Evolutionary conservation across 2,797 vertebrate genomes (phyloP), one percentile per base, ranked within the genome.

Genomic region (Pterois miles): DNA sequence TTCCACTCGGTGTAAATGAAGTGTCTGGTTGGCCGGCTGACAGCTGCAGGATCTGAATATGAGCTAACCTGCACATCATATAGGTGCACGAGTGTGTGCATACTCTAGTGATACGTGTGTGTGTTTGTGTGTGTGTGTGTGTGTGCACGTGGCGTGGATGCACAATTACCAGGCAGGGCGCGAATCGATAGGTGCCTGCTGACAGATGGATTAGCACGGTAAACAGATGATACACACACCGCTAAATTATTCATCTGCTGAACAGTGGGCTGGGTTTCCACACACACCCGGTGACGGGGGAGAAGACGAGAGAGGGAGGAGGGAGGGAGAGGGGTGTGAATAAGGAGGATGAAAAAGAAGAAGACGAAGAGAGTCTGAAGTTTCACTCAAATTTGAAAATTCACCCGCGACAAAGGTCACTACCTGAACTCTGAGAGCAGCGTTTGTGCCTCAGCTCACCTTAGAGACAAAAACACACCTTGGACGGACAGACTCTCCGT

Each of bases 141-240:
- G 78, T 77, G 56, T 27, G 83, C n/a, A 74, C 54, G 83, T 83
- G 87, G 80, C 74, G 38, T 72, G 84, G 94, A 94, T 91, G 93
- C 94, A 93, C 94, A 95, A 96, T 96, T 96, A 96, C 94, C 95
- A 95, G 92, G 95, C 95, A 95, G 93, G 40, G 94, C 93, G 88
- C 81, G 88, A 94, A 96, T 96, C 95, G 92, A 96, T 96, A 95
- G 92, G 93, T 93, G 92, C 89, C 91, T 94, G 94, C 95, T 96
- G 95, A 96, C 95, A 96, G 95, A 96, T 96, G 95, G 95, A 96
- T 96, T 96, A 96, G 95, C 95, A 95, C 93, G 91, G 95, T 96
- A 96, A 96, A 96, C 94, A 96, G 94, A 96, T 95, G 95, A 96
- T 95, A 94, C 93, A 95, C 95, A 95, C 93, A 94, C 95, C 91